These are phyloP conservation scores for Myotis findleyi DNA, from an alignment of 2,797 vertebrate species.

Conservation along the genomic window DNA sequence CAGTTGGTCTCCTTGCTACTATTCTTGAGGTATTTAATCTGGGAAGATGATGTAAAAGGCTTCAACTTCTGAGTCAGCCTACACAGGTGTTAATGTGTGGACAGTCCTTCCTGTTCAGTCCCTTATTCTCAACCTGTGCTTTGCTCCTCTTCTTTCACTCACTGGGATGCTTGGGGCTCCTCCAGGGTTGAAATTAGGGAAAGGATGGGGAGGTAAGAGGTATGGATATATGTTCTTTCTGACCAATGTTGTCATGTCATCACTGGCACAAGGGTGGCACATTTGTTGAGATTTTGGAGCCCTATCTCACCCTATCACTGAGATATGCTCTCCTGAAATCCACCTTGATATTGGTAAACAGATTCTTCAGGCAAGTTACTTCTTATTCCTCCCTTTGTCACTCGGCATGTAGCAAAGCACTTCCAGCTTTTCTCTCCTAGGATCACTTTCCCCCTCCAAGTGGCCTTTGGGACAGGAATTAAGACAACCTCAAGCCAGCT, in stretches of 20 bases:
- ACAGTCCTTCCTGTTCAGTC: fast-evolving
- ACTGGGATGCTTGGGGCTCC: background rate
- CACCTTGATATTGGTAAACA: background rate
- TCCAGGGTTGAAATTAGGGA: background rate
- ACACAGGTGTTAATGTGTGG: too few species aligned
- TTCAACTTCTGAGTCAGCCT: background rate
- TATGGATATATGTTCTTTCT: background rate
- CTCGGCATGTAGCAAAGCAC: fast-evolving
- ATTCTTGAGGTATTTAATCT: background rate
- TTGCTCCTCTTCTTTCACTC: background rate
- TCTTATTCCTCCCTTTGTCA: background rate
- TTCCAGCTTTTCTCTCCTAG: background rate
- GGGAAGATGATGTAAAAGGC: background rate
- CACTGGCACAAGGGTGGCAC: background rate
- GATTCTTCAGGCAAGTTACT: background rate
- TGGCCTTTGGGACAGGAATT: background rate
- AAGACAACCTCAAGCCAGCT: background rate
- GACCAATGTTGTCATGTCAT: too few species aligned
- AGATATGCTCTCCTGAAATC: background rate
- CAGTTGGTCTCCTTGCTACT: background rate
- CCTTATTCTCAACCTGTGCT: background rate
- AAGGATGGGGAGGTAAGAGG: background rate
- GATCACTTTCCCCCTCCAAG: background rate
- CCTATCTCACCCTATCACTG: fast-evolving
- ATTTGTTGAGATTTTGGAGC: background rate